These are phyloP conservation scores for Lutraria rhynchaena DNA, from an alignment of 1,140 invertebrate genomes.

Conservation along the genomic window DNA sequence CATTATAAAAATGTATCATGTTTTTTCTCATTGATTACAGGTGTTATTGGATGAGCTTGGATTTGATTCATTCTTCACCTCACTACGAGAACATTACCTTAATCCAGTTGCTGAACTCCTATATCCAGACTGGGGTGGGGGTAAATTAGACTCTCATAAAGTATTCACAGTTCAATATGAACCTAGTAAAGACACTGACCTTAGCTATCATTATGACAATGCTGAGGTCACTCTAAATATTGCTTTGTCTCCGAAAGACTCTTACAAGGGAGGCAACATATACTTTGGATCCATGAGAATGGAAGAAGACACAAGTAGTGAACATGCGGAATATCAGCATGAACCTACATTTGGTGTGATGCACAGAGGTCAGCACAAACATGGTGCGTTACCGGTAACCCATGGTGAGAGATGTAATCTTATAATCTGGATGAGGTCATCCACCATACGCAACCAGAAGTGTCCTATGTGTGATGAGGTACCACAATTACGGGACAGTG, in stretches of 20 bases:
- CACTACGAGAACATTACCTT: slow-evolving; percentile 79
- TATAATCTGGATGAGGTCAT: slow-evolving; percentile 83
- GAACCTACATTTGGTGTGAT: slow-evolving; percentile 75
- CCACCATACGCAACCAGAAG: slow-evolving; percentile 78
- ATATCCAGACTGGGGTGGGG: slow-evolving; percentile 79
- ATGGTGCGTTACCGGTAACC: slow-evolving; percentile 81
- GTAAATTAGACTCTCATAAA: slow-evolving; percentile 82
- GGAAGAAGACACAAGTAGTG: slow-evolving; percentile 37
- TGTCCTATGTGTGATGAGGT: slow-evolving; percentile 82
- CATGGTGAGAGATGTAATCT: slow-evolving; percentile 81
- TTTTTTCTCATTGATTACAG: slow-evolving; percentile 67
- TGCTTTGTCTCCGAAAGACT: slow-evolving; percentile 72
- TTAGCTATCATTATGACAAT: slow-evolving; percentile 83
- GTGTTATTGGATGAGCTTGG: slow-evolving; percentile 82
- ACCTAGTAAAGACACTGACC: slow-evolving; percentile 79
- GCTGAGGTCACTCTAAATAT: slow-evolving; percentile 83
- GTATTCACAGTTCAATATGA: slow-evolving; percentile 83
- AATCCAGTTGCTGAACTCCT: slow-evolving; percentile 77
- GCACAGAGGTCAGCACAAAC: slow-evolving; percentile 82
- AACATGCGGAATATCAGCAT: slow-evolving; percentile 68
- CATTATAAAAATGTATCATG: too few species aligned
- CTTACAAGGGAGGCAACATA: slow-evolving; percentile 80
- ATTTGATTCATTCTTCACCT: slow-evolving; percentile 81
- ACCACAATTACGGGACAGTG: slow-evolving; percentile 74
- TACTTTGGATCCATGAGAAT: slow-evolving; percentile 81